phyloP scores from a whole-genome alignment of 2,888 invertebrate genomes.

The Orthonychiurus folsomi region DNA sequence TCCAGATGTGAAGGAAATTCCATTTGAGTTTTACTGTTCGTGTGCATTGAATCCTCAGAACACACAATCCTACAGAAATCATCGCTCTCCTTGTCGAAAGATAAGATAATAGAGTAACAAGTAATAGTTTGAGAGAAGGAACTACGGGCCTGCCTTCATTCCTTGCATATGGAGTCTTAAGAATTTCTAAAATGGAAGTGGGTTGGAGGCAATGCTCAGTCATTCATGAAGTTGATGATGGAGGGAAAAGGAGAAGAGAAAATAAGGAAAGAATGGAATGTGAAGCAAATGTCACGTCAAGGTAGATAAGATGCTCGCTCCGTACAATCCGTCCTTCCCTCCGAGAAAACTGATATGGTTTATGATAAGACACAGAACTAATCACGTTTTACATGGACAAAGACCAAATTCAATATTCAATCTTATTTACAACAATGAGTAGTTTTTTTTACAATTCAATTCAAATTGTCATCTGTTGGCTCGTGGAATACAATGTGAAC shows the following conservation, averaged over 20 bases:
- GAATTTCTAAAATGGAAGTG: constrained; percentile 2
- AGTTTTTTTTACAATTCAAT: background rate
- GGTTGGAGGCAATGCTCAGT: constrained; percentile 1
- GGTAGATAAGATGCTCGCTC: background rate
- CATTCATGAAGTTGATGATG: constrained; percentile 1
- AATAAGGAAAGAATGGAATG: background rate
- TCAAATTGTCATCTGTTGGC: background rate
- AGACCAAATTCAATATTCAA: background rate
- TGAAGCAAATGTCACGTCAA: background rate
- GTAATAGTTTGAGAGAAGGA: background rate
- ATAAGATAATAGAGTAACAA: background rate
- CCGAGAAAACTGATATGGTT: background rate
- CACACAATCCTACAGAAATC: no score
- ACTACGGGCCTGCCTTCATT: no score
- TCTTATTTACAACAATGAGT: background rate
- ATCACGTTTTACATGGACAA: background rate
- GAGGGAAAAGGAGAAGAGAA: background rate
- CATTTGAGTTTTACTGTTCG: no score
- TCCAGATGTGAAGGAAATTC: no score
- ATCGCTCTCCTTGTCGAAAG: background rate
- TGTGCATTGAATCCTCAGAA: background rate
- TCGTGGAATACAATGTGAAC: no score
- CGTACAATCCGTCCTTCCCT: no score
- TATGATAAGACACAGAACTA: background rate
- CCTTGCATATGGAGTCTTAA: background rate